Percentiles rank a stretch among this genome's conserved stretches.
Conservation (phyloP, 2,888 invertebrate genomes). For the Drosophila melanosoma region DNA sequence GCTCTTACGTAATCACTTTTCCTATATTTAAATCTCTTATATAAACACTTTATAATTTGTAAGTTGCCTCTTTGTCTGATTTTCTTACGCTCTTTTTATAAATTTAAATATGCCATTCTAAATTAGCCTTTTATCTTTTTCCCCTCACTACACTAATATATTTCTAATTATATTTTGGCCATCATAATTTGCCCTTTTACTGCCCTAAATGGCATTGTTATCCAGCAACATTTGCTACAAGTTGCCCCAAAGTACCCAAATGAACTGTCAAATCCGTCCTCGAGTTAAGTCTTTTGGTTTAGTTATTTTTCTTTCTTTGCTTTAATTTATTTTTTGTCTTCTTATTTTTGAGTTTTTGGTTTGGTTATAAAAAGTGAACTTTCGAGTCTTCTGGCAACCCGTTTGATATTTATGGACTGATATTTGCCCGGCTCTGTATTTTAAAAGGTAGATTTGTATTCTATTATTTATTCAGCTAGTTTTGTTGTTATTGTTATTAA, state of each 20-base stretch:
- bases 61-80: neutral
- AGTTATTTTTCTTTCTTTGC: constrained; percentile 29
- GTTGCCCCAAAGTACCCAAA: neutral
- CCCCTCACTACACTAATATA: neutral
- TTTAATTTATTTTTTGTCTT: constrained; percentile 17
- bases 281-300: constrained; percentile 10
- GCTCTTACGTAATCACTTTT: neutral
- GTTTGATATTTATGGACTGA: constrained; percentile 74
- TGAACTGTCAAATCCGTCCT: constrained; percentile 15
- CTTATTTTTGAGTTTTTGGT: constrained; percentile 8
- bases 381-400: constrained; percentile 72
- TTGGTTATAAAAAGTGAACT: constrained; percentile 71
- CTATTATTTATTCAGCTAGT: constrained; percentile 70
- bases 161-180: neutral
- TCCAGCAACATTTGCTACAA: constrained; percentile 7
- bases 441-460: constrained; percentile 56
- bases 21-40: neutral
- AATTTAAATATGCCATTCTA: neutral
- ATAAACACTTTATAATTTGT: neutral
- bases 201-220: constrained; percentile 16
- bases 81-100: neutral
- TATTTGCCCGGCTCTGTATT: constrained; percentile 50
- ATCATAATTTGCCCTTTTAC: constrained; percentile 2
- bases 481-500: constrained; percentile 61
- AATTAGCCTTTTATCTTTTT: neutral